Conservation (phyloP, 2,797 vertebrate species). For the Lophius americanus region DNA sequence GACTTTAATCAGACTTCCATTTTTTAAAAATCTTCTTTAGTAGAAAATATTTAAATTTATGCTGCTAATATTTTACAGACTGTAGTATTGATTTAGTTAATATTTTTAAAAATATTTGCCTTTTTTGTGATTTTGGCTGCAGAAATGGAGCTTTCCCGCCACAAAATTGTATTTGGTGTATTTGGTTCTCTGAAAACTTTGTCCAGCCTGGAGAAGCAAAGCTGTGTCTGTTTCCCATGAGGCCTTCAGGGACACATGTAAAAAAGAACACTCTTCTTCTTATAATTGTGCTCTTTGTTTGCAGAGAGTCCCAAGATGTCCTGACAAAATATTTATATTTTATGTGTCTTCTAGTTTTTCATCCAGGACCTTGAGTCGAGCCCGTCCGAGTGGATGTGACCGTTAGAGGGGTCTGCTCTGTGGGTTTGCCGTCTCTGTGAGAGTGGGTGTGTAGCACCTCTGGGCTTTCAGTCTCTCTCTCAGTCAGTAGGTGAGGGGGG, state of each 20-base stretch:
- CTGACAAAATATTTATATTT: background rate
- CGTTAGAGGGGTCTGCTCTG: slow-evolving; percentile 6
- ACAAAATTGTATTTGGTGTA: background rate
- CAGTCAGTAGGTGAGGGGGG: slow-evolving; percentile 76
- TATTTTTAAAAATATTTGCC: slow-evolving; percentile 6
- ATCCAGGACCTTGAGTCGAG: slow-evolving; percentile 51
- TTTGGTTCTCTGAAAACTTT: background rate
- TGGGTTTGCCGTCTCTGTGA: background rate
- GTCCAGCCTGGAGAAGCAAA: background rate
- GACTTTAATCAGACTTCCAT: slow-evolving; percentile 35
- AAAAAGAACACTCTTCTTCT: background rate
- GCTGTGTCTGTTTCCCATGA: slow-evolving; percentile 3
- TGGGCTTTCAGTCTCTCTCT: slow-evolving; percentile 33
- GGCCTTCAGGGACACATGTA: slow-evolving; percentile 8
- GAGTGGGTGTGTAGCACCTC: slow-evolving; percentile 13
- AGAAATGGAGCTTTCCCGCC: background rate
- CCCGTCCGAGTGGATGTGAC: slow-evolving; percentile 34
- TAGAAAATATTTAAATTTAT: slow-evolving; percentile 40
- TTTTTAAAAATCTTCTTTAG: slow-evolving; percentile 20
- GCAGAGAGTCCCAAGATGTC: no score
- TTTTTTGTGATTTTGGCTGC: background rate
- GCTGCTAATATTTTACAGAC: slow-evolving; percentile 20
- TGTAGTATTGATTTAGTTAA: background rate
- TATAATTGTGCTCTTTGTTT: slow-evolving; percentile 1
- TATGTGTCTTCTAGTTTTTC: slow-evolving; percentile 16